Evolutionary conservation across 2,113 vertebrate species (phyloP).

Genomic region (Tamias sibiricus): DNA sequence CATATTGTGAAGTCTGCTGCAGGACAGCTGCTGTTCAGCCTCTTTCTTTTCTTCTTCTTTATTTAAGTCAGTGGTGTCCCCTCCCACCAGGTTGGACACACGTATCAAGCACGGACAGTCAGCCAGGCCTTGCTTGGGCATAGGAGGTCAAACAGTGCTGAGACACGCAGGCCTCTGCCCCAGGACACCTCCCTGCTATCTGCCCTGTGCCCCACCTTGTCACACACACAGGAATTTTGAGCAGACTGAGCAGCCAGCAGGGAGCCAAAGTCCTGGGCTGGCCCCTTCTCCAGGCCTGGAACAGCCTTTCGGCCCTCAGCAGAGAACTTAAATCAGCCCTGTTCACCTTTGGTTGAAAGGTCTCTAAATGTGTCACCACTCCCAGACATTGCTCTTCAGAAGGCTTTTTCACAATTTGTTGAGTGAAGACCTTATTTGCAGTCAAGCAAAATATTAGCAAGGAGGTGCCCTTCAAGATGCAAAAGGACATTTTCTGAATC

Average conservation of each 20-base stretch:
- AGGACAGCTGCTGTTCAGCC: not conserved
- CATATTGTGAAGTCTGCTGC: not conserved
- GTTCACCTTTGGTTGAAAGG: not conserved
- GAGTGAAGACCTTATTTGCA: not conserved
- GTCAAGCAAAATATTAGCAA: not conserved
- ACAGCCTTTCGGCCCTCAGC: not conserved
- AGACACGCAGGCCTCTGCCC: not conserved
- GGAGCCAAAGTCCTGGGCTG: not conserved
- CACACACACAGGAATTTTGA: not conserved
- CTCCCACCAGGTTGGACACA: not conserved
- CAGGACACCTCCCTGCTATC: too few relatives aligned
- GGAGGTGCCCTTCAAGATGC: too few relatives aligned
- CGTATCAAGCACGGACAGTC: not conserved
- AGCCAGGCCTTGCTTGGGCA: not conserved
- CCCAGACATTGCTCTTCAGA: not conserved
- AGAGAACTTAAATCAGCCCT: not conserved
- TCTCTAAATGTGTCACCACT: too few relatives aligned
- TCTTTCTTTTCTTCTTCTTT: not conserved
- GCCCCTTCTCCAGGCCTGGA: not conserved
- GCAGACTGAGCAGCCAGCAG: too few relatives aligned
- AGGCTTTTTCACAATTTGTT: not conserved
- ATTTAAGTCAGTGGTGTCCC: not conserved
- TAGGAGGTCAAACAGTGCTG: too few relatives aligned
- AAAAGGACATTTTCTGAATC: not conserved
- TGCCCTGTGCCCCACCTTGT: not conserved